phyloP scores from a whole-genome alignment of 2,113 vertebrate genomes.

The Lepus timidus region DNA sequence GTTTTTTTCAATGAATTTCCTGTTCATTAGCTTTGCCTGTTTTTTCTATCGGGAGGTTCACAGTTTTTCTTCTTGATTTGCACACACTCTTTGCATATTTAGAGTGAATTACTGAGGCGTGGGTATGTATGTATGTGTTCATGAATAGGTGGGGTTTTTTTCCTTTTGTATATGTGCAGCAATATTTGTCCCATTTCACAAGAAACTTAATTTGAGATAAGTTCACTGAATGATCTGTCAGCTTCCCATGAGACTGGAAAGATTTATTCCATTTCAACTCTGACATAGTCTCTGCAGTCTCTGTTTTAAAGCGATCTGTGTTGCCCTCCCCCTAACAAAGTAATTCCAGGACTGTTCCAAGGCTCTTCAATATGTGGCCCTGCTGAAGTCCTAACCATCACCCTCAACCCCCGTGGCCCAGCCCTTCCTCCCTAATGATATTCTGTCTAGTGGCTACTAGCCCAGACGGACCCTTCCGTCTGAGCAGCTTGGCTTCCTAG shows the following conservation, averaged over 20 bases:
- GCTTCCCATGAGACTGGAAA: background rate
- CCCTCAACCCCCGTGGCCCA: background rate
- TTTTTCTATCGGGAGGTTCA: background rate
- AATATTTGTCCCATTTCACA: background rate
- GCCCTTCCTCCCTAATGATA: background rate
- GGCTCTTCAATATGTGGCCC: background rate
- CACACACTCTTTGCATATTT: slow-evolving; percentile 43
- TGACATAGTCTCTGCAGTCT: background rate
- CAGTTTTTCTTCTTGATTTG: slow-evolving; percentile 8
- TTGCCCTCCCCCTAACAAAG: background rate
- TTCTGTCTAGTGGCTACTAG: background rate
- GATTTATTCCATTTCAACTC: background rate
- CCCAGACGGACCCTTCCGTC: background rate
- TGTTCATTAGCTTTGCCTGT: background rate
- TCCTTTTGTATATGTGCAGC: fast-evolving
- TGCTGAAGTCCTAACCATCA: background rate
- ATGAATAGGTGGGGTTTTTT: background rate
- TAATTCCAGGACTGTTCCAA: background rate
- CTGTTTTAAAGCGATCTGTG: background rate
- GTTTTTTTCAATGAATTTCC: background rate
- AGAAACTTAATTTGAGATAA: background rate
- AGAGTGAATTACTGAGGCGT: background rate
- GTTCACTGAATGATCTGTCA: background rate
- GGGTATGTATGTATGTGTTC: background rate
- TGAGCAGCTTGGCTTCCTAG: no score